Base-by-base conservation (phyloP, 2,888 invertebrate species). In the Drosophila greeni region DNA sequence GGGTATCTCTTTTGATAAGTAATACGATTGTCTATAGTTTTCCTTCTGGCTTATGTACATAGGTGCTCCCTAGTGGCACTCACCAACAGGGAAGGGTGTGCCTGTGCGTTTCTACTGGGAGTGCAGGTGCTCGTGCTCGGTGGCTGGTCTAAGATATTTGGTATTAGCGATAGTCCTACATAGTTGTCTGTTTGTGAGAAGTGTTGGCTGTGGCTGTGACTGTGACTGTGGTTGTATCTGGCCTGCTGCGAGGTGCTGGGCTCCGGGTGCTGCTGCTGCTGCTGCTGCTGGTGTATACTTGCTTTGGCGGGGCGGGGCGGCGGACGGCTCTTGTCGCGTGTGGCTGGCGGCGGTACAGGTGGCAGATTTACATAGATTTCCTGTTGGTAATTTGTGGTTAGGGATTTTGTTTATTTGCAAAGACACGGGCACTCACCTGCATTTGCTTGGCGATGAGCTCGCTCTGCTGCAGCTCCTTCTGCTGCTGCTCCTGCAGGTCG, bases 401-500 rank as follows among this genome's bases (percentile, higher is more conserved):
- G 2, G 11, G 9, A 14, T 3, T 16, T 0, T 14, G 6, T 5
- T 12, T 9, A 5, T 14, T 0, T 12, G 11, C 3, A 12, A 8
- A 14, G 23, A 20, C 11, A 18, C 20, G 4, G 23, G n/a, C 16
- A 40, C 71, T 7, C 62, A 91, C 91, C 86, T 91, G 89, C 72
- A 91, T 84, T 74, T 91, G 88, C 72, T 89, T 88, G 16, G 91
- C 91, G 42, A 91, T 86, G 54, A 89, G 87, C 86, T 90, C 90
- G 84, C 90, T 90, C 58, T 91, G 89, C 74, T 92, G 91, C 34
- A 91, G 76, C 66, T 90, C 90, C 59, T 90, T 88, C 57, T 90
- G 89, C 39, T 85, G 82, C 75, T 90, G 90, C 60, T 90, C 87
- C 76, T 90, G 88, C 66, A 90, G 90, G 73, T 91, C 92, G 48